Evolutionary conservation across 2,797 vertebrate species (phyloP), one percentile per base, ranked within the genome.

Genomic region (Hozukius guyotensis): DNA sequence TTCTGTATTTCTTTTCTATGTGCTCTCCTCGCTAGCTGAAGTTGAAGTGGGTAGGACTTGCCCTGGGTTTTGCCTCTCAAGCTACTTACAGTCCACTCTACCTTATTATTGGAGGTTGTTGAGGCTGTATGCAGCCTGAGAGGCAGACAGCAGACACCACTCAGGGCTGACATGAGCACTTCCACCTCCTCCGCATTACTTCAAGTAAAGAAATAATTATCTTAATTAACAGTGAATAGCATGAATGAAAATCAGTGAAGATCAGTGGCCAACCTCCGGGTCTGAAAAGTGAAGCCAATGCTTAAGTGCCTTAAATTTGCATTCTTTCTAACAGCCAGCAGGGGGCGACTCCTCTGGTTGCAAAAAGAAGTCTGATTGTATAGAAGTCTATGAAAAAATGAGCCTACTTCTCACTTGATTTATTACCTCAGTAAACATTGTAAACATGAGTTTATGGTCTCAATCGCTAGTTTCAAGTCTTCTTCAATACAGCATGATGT

Each of bases 381-480:
- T 18, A 18, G 42, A 46, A 0, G 42, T 46, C 42, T 46, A 46
- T 46, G 42, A 18, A 6, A 46, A 4, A 38, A 10, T 34, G 32
- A 46, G 12, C 36, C 36, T 13, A 38, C 36, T 13, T 38, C 36
- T 38, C 36, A 46, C 42, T 46, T 46, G 42, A 18, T 46, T 46
- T 46, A 46, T 46, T 46, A 46, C 42, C 14, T 46, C 42, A 46
- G 42, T 46, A 46, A 46, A 46, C 42, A 46, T 18, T 46, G 38
- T 42, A 46, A 46, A 18, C 42, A 46, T 46, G 42, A 46, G 16
- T 46, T 46, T 46, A 46, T 46, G 42, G 42, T 46, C 42, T 46
- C 42, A 18, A 18, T 46, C 0, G 0, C 42, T 46, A 46, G 42
- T 46, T 46, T 46, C 14, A 46, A 46, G 42, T 46, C 42, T 46